phyloP scores from a whole-genome alignment of 2,797 vertebrate species.

The Gallirallus australis region DNA sequence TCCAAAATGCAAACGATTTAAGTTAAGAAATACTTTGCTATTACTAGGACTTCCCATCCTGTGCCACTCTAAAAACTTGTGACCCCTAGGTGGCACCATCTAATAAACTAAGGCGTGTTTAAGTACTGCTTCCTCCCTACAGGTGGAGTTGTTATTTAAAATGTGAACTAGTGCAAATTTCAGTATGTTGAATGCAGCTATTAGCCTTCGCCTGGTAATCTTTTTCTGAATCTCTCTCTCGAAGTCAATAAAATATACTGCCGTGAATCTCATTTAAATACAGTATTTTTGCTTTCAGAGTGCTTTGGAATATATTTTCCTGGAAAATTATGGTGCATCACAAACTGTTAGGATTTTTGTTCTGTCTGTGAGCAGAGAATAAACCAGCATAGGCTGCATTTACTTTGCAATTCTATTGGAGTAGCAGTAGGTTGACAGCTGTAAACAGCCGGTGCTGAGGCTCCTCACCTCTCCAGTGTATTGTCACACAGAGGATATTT shows the following conservation, averaged over 20 bases:
- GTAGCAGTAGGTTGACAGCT: neutral
- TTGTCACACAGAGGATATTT: neutral
- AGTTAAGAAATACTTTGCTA: neutral
- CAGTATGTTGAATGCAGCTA: neutral
- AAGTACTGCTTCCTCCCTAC: neutral
- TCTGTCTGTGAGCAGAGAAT: neutral
- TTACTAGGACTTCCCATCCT: neutral
- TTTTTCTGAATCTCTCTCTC: neutral
- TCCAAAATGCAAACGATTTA: neutral
- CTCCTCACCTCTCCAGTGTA: neutral
- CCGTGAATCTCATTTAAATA: neutral
- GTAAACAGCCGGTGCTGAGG: neutral
- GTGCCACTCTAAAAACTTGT: neutral
- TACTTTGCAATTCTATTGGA: neutral
- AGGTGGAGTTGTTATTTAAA: neutral
- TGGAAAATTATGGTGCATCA: neutral
- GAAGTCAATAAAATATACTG: neutral
- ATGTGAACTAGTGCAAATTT: neutral
- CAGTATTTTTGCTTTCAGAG: neutral
- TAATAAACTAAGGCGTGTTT: neutral
- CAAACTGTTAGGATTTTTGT: neutral
- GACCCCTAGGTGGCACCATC: conserved; percentile 64
- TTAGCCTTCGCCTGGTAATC: neutral
- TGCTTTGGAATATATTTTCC: neutral
- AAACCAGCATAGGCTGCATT: neutral